Evolutionary conservation across 2,113 vertebrate species (phyloP).

Genomic region (Microcebus tavaratra): DNA sequence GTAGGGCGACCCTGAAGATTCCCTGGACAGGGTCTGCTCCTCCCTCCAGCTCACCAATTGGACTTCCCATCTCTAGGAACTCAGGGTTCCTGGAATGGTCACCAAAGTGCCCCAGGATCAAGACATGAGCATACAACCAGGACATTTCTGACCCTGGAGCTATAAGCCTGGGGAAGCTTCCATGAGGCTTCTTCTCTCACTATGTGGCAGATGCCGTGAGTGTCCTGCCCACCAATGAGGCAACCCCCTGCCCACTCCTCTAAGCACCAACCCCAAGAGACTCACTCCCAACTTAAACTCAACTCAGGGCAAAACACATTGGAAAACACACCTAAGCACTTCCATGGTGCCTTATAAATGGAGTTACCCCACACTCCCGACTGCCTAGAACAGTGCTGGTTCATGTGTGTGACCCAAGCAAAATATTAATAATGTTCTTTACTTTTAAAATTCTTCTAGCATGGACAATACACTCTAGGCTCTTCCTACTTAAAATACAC

Average conservation of each 20-base stretch:
- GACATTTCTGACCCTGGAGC: not conserved
- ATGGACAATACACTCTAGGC: not conserved
- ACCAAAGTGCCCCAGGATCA: not conserved
- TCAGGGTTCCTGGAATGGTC: not conserved
- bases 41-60: rapidly evolving
- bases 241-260: too few relatives aligned
- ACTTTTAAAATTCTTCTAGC: not conserved
- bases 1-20: not conserved
- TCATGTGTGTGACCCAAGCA: not conserved
- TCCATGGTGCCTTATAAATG: not conserved
- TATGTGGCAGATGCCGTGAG: not conserved
- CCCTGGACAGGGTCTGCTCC: rapidly evolving
- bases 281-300: not conserved
- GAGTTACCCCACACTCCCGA: not conserved
- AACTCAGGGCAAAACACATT: not conserved
- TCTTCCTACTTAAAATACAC: not conserved
- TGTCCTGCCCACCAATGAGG: not conserved
- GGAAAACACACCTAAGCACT: not conserved
- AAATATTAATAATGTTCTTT: not conserved
- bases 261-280: not conserved
- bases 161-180: not conserved
- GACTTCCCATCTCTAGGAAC: not conserved
- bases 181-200: not conserved
- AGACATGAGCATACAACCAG: not conserved
- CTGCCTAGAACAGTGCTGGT: not conserved